A percentile compares a stretch with the other conserved stretches of the same genome.
phyloP scores from a whole-genome alignment of 2,888 invertebrate species.

The Drosophila mettleri region DNA sequence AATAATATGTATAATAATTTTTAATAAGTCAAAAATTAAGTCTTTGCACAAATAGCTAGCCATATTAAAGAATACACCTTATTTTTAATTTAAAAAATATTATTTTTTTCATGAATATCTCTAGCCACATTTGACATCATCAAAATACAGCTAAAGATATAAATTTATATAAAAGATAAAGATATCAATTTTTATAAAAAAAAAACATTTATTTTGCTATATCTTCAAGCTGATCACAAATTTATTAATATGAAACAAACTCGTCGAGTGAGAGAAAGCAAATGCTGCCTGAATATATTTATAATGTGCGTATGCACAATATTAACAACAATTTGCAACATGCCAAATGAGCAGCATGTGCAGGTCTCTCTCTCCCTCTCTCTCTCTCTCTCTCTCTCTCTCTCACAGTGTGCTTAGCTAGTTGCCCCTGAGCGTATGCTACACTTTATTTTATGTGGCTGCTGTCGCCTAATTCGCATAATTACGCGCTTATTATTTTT shows the following conservation, averaged over 20 bases:
- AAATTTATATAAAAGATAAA: neutral
- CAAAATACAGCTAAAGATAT: neutral
- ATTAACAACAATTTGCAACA: constrained; percentile 19
- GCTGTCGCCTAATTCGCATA: constrained; percentile 79
- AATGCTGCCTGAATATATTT: constrained; percentile 7
- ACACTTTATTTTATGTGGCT: constrained; percentile 74
- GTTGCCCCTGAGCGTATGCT: constrained; percentile 77
- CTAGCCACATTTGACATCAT: too few species aligned
- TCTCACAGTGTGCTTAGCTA: constrained; percentile 41
- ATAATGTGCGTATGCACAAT: constrained; percentile 10
- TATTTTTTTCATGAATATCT: too few species aligned
- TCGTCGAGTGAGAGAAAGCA: neutral
- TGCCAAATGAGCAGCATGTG: constrained; percentile 21
- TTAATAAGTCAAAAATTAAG: too few species aligned
- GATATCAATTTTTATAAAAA: neutral
- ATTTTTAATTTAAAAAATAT: too few species aligned
- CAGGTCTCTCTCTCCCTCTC: too few species aligned
- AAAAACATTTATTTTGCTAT: neutral
- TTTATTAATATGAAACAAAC: neutral
- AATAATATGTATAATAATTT: too few species aligned
- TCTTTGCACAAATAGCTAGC: too few species aligned
- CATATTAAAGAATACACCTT: too few species aligned
- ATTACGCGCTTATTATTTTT: constrained; percentile 80
- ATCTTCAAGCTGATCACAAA: neutral
- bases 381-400: too few species aligned